These are phyloP conservation scores for Atethmia centrago DNA, from an alignment of 2,888 invertebrate genomes.

Conservation along the genomic window DNA sequence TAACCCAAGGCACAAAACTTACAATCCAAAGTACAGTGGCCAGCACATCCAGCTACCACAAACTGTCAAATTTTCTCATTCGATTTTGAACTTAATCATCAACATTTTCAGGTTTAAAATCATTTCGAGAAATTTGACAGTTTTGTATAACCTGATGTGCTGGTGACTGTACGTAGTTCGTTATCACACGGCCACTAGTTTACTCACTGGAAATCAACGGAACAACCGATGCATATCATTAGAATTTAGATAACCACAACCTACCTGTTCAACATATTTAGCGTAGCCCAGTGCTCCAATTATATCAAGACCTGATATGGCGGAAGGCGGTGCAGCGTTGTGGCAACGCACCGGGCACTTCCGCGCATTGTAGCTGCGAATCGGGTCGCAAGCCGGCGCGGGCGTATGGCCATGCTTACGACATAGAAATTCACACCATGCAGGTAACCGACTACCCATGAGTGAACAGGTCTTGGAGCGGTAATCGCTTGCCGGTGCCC, in stretches of 20 bases:
- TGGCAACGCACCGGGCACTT: slow-evolving; percentile 69
- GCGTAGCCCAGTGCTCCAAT: slow-evolving; percentile 42
- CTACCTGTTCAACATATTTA: slow-evolving; percentile 31
- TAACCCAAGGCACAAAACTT: no score
- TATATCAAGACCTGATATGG: slow-evolving; percentile 70
- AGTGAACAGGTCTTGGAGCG: slow-evolving; percentile 33
- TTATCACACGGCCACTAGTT: no score
- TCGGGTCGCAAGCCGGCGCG: slow-evolving; percentile 66
- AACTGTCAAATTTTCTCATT: no score
- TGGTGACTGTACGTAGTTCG: no score
- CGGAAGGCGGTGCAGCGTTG: slow-evolving; percentile 74
- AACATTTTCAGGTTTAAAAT: no score
- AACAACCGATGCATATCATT: slow-evolving; percentile 12
- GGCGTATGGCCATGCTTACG: slow-evolving; percentile 63
- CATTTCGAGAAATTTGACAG: no score
- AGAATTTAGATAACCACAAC: slow-evolving; percentile 16
- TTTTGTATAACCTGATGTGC: no score
- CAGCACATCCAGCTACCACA: no score
- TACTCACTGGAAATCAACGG: slow-evolving; percentile 17
- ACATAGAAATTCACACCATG: slow-evolving; percentile 56
- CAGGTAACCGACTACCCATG: slow-evolving; percentile 42
- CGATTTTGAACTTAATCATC: no score
- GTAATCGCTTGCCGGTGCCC: slow-evolving; percentile 10
- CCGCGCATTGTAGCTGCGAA: slow-evolving; percentile 82
- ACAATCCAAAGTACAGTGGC: no score